These are phyloP conservation scores for Potorous gilbertii DNA, from an alignment of 2,797 vertebrate species.

Conservation along the genomic window DNA sequence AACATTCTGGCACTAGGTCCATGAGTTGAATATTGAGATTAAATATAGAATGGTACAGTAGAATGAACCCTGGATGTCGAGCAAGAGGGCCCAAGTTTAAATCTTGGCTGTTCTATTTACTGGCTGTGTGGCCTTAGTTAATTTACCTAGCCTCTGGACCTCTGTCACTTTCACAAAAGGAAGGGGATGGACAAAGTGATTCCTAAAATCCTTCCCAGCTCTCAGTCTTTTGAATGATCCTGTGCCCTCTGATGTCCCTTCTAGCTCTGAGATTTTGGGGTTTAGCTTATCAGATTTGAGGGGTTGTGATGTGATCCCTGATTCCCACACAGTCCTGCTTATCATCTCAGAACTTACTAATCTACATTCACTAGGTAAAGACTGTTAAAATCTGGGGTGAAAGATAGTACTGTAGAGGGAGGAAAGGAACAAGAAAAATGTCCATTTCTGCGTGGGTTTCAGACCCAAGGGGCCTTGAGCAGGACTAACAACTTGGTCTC, in stretches of 20 bases:
- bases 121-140: slow-evolving; percentile 49
- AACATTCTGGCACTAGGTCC: background rate
- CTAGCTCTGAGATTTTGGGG: background rate
- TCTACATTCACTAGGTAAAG: background rate
- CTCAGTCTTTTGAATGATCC: background rate
- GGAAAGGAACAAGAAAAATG: slow-evolving; percentile 74
- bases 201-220: background rate
- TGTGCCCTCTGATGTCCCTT: background rate
- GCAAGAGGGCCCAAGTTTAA: background rate
- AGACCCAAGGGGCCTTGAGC: slow-evolving; percentile 81
- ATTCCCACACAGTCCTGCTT: background rate
- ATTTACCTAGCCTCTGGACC: slow-evolving; percentile 23
- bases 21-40: background rate
- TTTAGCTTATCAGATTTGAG: background rate
- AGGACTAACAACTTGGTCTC: slow-evolving; percentile 82
- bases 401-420: background rate
- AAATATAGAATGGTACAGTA: background rate
- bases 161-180: background rate
- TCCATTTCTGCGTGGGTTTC: slow-evolving; percentile 78
- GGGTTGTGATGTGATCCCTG: background rate
- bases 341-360: background rate
- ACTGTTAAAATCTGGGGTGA: background rate
- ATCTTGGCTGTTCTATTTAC: slow-evolving; percentile 25
- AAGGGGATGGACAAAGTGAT: background rate
- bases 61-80: background rate